These are phyloP conservation scores for Clarias fuscus DNA, from an alignment of 2,797 vertebrate genomes.

Conservation along the genomic window DNA sequence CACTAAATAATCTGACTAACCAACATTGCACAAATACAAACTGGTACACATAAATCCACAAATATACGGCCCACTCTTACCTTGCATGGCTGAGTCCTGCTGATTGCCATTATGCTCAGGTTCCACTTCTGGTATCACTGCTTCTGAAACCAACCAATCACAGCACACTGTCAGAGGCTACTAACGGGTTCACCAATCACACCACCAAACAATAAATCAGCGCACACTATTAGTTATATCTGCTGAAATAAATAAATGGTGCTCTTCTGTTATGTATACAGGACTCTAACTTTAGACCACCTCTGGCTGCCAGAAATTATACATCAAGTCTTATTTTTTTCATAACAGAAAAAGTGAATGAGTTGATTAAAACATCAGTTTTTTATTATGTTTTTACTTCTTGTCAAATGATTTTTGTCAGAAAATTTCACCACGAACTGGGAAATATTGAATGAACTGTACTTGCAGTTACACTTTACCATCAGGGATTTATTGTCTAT, in stretches of 20 bases:
- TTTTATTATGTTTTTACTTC: background rate
- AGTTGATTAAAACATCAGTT: background rate
- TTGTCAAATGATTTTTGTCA: background rate
- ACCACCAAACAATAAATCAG: background rate
- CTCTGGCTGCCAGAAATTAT: background rate
- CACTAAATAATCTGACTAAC: background rate
- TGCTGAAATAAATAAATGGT: background rate
- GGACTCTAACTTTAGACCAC: background rate
- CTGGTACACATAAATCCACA: background rate
- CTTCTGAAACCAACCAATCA: slow-evolving; percentile 72
- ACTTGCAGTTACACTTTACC: background rate
- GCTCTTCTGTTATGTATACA: background rate
- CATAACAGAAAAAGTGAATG: background rate
- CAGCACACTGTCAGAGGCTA: slow-evolving; percentile 19
- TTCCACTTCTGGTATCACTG: slow-evolving; percentile 82
- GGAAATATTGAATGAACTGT: background rate
- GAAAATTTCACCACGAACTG: background rate
- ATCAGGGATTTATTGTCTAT: background rate
- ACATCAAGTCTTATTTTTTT: background rate
- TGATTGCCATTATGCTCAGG: slow-evolving; percentile 79
- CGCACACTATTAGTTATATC: background rate
- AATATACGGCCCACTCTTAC: slow-evolving; percentile 58
- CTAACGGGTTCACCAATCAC: background rate
- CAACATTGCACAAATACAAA: background rate
- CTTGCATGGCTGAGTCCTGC: slow-evolving; percentile 83